phyloP scores from a whole-genome alignment of 2,113 vertebrate genomes.

The Zapornia atra region DNA sequence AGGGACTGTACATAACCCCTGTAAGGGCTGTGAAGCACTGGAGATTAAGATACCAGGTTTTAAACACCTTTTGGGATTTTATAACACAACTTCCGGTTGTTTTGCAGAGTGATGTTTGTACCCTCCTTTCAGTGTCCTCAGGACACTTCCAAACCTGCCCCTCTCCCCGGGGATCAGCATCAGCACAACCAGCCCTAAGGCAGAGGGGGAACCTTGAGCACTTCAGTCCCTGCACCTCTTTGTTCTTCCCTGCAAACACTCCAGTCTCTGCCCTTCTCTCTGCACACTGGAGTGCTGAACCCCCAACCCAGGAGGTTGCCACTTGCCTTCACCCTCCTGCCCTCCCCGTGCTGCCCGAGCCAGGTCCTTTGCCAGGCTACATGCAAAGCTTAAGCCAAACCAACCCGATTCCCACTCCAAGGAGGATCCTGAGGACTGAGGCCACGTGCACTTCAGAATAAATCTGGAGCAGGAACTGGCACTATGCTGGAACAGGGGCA shows the following conservation, averaged over 20 bases:
- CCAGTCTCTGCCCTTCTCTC: background rate
- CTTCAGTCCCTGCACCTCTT: background rate
- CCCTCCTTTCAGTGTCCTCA: background rate
- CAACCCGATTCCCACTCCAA: background rate
- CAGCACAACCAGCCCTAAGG: background rate
- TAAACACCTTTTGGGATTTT: background rate
- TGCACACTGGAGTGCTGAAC: background rate
- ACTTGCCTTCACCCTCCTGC: background rate
- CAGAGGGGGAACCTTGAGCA: background rate
- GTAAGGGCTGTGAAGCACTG: background rate
- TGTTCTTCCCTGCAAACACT: background rate
- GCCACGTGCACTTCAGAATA: background rate
- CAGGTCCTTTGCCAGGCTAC: background rate
- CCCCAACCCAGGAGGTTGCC: background rate
- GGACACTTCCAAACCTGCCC: background rate
- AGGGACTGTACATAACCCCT: background rate
- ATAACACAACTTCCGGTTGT: background rate
- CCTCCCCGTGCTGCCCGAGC: background rate
- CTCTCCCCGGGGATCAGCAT: background rate
- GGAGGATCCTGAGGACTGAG: background rate
- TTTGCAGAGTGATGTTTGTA: background rate
- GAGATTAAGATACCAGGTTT: background rate
- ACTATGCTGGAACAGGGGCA: background rate
- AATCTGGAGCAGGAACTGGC: background rate
- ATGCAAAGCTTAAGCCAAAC: background rate